Evolutionary conservation across 1,140 invertebrate species (phyloP).

Genomic region (Microplitis demolitor): DNA sequence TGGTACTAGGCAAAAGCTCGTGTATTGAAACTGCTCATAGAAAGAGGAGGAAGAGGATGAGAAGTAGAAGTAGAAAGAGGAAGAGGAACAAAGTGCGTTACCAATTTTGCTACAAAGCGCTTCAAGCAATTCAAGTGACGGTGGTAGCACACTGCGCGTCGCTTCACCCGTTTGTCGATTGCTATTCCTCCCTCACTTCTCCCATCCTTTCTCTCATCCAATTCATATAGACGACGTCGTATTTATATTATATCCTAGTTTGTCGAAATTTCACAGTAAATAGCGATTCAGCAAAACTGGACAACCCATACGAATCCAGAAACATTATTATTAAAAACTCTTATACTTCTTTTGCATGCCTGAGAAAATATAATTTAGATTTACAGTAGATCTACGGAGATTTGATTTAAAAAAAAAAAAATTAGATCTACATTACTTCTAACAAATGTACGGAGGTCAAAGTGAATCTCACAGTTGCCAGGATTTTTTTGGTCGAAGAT

Average conservation of each 20-base stretch:
- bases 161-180: slow-evolving; percentile 23
- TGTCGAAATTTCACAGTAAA: not conserved
- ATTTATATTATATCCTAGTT: not conserved
- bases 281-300: slow-evolving; percentile 8
- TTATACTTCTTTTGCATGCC: too few relatives aligned
- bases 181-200: slow-evolving; percentile 16
- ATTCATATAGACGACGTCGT: not conserved
- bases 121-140: slow-evolving; percentile 31
- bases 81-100: slow-evolving; percentile 29
- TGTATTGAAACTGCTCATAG: not conserved
- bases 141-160: slow-evolving; percentile 15
- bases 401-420: too few relatives aligned
- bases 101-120: slow-evolving; percentile 34
- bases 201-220: not conserved
- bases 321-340: not conserved
- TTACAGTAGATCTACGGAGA: too few relatives aligned
- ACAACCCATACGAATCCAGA: not conserved
- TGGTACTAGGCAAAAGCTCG: not conserved
- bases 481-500: too few relatives aligned
- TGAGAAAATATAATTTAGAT: too few relatives aligned
- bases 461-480: too few relatives aligned
- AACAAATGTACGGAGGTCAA: too few relatives aligned
- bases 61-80: not conserved
- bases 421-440: too few relatives aligned
- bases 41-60: not conserved